phyloP scores from a whole-genome alignment of 2,888 invertebrate species.

The Allophyes oxyacanthae region DNA sequence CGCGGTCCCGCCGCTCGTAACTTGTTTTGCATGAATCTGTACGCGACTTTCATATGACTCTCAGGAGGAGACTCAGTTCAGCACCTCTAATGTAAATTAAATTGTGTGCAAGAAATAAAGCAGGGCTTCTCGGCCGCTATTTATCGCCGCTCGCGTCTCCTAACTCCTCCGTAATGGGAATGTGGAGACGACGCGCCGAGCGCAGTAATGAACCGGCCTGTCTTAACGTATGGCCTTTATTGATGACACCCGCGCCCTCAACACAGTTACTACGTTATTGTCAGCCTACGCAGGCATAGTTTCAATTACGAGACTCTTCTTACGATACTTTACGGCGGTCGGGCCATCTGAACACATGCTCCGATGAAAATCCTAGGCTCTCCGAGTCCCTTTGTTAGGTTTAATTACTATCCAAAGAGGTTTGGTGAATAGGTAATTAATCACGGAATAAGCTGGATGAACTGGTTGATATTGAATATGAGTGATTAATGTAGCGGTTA shows the following conservation, averaged over 20 bases:
- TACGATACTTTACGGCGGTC: constrained; percentile 76
- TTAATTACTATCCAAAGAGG: constrained; percentile 49
- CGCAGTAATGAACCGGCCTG: constrained; percentile 84
- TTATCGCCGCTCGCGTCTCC: constrained; percentile 85
- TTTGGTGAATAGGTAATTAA: constrained; percentile 49
- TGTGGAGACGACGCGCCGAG: constrained; percentile 78
- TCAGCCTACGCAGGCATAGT: constrained; percentile 75
- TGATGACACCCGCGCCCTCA: constrained; percentile 80
- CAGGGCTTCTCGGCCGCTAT: constrained; percentile 83
- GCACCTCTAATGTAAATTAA: constrained; percentile 88
- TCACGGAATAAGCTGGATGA: constrained; percentile 50
- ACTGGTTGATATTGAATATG: constrained; percentile 54
- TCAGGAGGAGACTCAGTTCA: constrained; percentile 80
- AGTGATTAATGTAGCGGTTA: constrained; percentile 49
- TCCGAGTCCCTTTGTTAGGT: constrained; percentile 44
- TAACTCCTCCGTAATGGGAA: constrained; percentile 86
- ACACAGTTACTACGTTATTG: constrained; percentile 76
- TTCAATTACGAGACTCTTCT: constrained; percentile 80
- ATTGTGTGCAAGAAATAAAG: constrained; percentile 88
- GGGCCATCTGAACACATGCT: constrained; percentile 62
- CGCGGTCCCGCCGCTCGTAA: constrained; percentile 81
- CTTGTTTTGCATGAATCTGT: constrained; percentile 86
- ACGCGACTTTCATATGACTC: constrained; percentile 84
- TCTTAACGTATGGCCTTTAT: constrained; percentile 85
- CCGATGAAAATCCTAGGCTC: constrained; percentile 46